Conservation (phyloP, 2,113 vertebrate genomes). For the Chloebia gouldiae region DNA sequence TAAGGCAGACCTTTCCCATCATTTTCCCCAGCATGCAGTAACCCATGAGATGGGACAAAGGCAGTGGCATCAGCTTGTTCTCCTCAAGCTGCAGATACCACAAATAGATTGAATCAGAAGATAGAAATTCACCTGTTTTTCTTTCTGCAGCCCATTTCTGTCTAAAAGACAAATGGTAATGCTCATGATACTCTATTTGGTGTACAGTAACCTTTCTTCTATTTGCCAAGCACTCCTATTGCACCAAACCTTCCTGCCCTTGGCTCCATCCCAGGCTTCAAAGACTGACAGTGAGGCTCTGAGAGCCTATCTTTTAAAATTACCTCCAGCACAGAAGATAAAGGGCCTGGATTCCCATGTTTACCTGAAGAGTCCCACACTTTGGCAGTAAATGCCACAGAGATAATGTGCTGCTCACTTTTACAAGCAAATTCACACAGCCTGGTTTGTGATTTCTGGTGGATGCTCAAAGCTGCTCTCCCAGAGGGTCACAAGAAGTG, state of each 20-base stretch:
- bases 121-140: neutral
- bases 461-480: neutral
- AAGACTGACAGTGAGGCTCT: neutral
- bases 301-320: neutral
- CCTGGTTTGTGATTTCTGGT: conserved; percentile 4
- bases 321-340: neutral
- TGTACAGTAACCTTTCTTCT: neutral
- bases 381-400: neutral
- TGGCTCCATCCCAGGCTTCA: neutral
- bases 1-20: neutral
- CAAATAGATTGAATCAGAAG: neutral
- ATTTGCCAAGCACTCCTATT: neutral
- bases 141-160: neutral
- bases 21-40: neutral
- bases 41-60: neutral
- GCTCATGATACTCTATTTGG: neutral
- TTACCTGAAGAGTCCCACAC: neutral
- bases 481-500: neutral
- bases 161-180: neutral
- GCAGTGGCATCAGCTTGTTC: neutral
- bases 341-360: neutral
- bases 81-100: neutral
- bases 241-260: neutral
- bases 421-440: neutral
- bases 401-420: neutral